phyloP scores from a whole-genome alignment of 2,888 invertebrate species.

The Eupithecia pulchellata region DNA sequence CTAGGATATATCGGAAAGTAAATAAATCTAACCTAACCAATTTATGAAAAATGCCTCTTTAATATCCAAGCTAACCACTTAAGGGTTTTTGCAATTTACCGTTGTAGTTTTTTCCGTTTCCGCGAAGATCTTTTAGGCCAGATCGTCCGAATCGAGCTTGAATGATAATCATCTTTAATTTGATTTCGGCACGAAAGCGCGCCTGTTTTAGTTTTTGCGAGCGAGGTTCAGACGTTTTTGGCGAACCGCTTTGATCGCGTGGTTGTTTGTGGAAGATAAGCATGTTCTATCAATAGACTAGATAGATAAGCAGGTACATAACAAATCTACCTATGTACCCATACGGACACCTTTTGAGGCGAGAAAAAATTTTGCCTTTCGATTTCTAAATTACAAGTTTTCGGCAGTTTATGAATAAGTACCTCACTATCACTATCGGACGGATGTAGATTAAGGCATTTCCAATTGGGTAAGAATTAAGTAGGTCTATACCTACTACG shows the following conservation, averaged over 20 bases:
- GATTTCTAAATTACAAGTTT: background rate
- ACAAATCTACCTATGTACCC: background rate
- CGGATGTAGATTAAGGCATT: no score
- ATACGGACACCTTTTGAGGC: background rate
- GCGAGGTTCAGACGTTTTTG: background rate
- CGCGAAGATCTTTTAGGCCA: constrained; percentile 54
- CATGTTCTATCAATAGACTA: background rate
- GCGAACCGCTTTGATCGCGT: background rate
- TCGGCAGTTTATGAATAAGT: background rate
- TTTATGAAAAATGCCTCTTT: constrained; percentile 13
- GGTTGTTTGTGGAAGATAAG: background rate
- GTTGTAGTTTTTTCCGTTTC: constrained; percentile 59
- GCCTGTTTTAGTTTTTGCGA: constrained; percentile 38
- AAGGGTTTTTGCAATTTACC: constrained; percentile 36
- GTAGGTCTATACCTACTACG: no score
- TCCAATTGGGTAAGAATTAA: no score
- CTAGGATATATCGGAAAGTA: no score
- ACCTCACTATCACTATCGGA: background rate
- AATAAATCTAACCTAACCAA: no score
- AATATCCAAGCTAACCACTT: constrained; percentile 20
- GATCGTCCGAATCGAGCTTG: constrained; percentile 62
- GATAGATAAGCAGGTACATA: background rate
- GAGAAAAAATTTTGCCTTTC: background rate
- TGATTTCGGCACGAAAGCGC: constrained; percentile 61
- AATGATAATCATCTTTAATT: constrained; percentile 72